Percentiles rank a stretch among this genome's conserved stretches.
phyloP scores from a whole-genome alignment of 2,888 invertebrate genomes.

The Torymus tubicola region DNA sequence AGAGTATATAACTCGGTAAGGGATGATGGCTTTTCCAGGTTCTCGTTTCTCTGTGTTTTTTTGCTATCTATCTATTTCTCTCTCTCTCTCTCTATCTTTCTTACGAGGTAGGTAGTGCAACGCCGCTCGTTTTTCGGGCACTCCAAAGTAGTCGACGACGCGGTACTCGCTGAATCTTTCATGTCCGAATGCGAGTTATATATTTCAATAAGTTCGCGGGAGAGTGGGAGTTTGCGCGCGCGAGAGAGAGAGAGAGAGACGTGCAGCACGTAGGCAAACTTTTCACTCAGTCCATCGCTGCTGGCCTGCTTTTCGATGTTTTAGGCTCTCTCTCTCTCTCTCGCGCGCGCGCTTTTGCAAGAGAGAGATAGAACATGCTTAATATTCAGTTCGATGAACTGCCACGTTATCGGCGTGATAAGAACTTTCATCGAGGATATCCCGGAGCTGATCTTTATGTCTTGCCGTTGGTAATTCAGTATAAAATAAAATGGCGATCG shows the following conservation, averaged over 20 bases:
- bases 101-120: background rate
- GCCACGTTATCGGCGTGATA: too few relatives aligned
- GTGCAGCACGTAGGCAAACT: slow-evolving; percentile 12
- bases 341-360: too few relatives aligned
- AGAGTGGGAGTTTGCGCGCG: too few relatives aligned
- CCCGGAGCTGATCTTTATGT: too few relatives aligned
- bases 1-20: background rate
- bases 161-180: slow-evolving; percentile 37
- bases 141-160: slow-evolving; percentile 9
- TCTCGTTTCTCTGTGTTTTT: background rate
- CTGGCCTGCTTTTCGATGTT: slow-evolving; percentile 14
- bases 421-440: too few relatives aligned
- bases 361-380: too few relatives aligned
- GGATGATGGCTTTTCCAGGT: background rate
- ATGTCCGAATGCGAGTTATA: slow-evolving; percentile 26
- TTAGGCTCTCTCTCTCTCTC: background rate
- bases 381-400: slow-evolving; percentile 9
- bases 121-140: background rate
- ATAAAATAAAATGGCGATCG: background rate
- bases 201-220: slow-evolving; percentile 47
- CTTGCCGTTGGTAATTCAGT: too few relatives aligned
- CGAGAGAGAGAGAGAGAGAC: background rate
- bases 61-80: background rate
- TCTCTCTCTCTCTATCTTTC: background rate
- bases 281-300: slow-evolving; percentile 7